phyloP scores from a whole-genome alignment of 2,797 vertebrate genomes.

The Sebastes ruberrimus region DNA sequence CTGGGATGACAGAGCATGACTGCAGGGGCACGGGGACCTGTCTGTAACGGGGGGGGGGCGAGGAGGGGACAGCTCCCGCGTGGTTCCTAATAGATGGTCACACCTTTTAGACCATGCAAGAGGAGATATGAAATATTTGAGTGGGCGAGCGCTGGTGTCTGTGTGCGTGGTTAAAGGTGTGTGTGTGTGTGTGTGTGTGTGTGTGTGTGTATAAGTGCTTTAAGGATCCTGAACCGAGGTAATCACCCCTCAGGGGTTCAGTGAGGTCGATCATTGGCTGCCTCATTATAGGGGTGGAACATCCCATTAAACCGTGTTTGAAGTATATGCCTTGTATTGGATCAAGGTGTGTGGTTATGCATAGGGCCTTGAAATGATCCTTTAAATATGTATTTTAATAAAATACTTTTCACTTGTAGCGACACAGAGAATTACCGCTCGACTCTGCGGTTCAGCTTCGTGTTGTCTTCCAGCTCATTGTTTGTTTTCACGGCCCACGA shows the following conservation, averaged over 20 bases:
- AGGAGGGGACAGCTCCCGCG: background rate
- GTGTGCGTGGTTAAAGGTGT: background rate
- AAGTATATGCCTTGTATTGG: background rate
- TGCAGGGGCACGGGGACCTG: background rate
- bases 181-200: background rate
- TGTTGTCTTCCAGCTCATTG: background rate
- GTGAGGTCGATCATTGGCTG: slow-evolving; percentile 31
- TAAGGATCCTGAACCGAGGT: slow-evolving; percentile 15
- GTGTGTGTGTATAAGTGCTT: background rate
- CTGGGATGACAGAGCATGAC: slow-evolving; percentile 62
- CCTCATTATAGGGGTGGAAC: slow-evolving; percentile 48
- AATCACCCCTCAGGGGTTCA: slow-evolving; percentile 53
- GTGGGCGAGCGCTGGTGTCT: background rate
- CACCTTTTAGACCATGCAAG: slow-evolving; percentile 51
- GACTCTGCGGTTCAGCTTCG: background rate
- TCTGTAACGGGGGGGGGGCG: background rate
- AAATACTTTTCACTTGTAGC: background rate
- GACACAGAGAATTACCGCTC: background rate
- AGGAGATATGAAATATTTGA: slow-evolving; percentile 37
- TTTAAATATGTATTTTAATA: background rate
- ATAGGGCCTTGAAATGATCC: background rate
- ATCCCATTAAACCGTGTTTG: slow-evolving; percentile 30
- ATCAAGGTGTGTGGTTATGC: slow-evolving; percentile 8
- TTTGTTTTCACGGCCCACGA: background rate
- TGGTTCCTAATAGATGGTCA: slow-evolving; percentile 62